A percentile compares a stretch with the other conserved stretches of the same genome.
phyloP scores from a whole-genome alignment of 1,140 invertebrate genomes.

The Drosophila seguyi region DNA sequence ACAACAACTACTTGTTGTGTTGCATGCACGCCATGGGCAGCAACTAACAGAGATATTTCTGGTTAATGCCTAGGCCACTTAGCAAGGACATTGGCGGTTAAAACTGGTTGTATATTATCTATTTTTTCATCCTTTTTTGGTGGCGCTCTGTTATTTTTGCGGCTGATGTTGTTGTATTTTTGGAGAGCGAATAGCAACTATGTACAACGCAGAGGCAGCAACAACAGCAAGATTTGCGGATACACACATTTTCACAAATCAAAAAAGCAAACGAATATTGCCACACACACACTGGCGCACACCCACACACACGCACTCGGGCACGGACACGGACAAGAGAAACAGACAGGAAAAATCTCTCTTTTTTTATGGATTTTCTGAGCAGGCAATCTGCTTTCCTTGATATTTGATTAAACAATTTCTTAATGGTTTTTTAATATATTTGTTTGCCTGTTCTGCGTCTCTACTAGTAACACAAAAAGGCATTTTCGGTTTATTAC shows the following conservation, averaged over 20 bases:
- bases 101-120: constrained; percentile 34
- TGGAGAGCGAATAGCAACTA: constrained; percentile 29
- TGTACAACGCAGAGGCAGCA: constrained; percentile 40
- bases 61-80: constrained; percentile 36
- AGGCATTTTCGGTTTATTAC: constrained; percentile 27
- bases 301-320: constrained; percentile 35
- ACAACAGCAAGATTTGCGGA: constrained; percentile 69
- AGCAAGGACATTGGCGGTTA: constrained; percentile 59
- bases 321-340: constrained; percentile 35
- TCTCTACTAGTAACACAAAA: constrained; percentile 5
- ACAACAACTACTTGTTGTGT: constrained; percentile 47
- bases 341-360: constrained; percentile 59
- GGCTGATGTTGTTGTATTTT: constrained; percentile 37
- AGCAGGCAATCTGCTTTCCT: constrained; percentile 56
- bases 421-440: constrained; percentile 42
- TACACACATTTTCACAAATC: constrained; percentile 84
- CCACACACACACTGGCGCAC: constrained; percentile 43
- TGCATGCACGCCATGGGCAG: constrained; percentile 34
- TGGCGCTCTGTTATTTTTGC: constrained; percentile 24
- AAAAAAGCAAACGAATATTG: constrained; percentile 78
- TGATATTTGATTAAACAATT: constrained; percentile 65
- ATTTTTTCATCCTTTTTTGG: constrained; percentile 4
- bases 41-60: constrained; percentile 47
- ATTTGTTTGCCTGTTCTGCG: constrained; percentile 27
- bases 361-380: constrained; percentile 68